Evolutionary conservation across 1,140 invertebrate genomes (phyloP), one percentile per base, ranked within the genome.

Genomic region (Trichogramma pretiosum): DNA sequence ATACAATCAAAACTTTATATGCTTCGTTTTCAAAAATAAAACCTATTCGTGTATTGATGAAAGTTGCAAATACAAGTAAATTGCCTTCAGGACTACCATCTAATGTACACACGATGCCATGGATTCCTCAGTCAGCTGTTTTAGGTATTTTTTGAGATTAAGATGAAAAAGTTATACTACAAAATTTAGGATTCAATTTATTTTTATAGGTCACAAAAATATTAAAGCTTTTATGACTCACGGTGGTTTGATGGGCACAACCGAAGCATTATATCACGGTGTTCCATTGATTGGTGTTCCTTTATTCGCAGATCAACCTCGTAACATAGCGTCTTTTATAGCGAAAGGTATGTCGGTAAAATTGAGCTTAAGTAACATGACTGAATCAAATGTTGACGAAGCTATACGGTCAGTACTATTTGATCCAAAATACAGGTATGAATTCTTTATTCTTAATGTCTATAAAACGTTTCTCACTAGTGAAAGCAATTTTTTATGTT

Each of bases 91-190:
- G 48, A 9, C 28, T 73, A 52, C 74, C 78, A 36, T 61, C 64
- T 48, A 83, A 82, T 59, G 71, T 83, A 21, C 74, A 74, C 61
- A 67, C 74, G 28, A 62, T 71, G 53, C 68, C 70, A 56, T 82
- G 80, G 80, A 59, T 82, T 17, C 79, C 80, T 8, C 80, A 83
- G 62, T 74, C 75, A 53, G 73, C 76, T 55, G 65, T 81, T 50
- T 65, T 82, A 58, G 75, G 78, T 81, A 61, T 66, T 11, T 5
- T 11, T 28, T 7, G 24, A 28, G 11, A n/a, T n/a, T n/a, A n/a
- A n/a, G n/a, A 72, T 30, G 26, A n/a, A n/a, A 8, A 30, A 30
- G n/a, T n/a, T n/a, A n/a, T n/a, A n/a, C n/a, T n/a, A n/a, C n/a
- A n/a, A n/a, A n/a, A n/a, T n/a, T 34, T 23, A 22, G 19, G 0